phyloP scores from a whole-genome alignment of 2,888 invertebrate species.

The Rhagonycha lutea region DNA sequence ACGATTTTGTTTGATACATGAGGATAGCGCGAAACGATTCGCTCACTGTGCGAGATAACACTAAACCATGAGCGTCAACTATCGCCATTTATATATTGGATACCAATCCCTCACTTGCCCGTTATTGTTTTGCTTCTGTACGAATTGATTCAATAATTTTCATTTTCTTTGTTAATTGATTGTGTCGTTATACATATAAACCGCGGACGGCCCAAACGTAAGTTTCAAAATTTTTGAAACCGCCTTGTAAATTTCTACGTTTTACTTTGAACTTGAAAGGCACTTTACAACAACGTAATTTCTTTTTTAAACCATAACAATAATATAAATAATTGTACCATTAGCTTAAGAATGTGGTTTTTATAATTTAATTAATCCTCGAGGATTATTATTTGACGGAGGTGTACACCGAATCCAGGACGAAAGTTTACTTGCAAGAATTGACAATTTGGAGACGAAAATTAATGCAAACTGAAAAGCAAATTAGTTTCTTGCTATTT shows the following conservation, averaged over 20 bases:
- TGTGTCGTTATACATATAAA: not conserved
- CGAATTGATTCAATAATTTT: not conserved
- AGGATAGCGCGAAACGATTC: conserved; percentile 19
- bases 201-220: not conserved
- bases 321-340: not conserved
- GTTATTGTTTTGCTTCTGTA: conserved; percentile 13
- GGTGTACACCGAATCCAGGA: not conserved
- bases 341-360: not conserved
- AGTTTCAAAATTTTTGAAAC: not conserved
- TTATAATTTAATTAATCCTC: not conserved
- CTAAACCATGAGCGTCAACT: conserved; percentile 18
- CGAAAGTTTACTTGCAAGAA: not conserved
- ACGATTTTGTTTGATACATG: conserved; percentile 9
- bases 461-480: not conserved
- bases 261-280: not conserved
- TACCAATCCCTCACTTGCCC: conserved; percentile 17
- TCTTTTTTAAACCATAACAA: not conserved
- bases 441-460: not conserved
- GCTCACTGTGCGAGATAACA: conserved; percentile 29
- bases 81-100: conserved; percentile 23
- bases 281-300: not conserved
- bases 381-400: not conserved
- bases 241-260: not conserved
- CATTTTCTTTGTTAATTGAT: not conserved
- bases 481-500: conserved; percentile 4